phyloP scores from a whole-genome alignment of 2,797 vertebrate species.

The Alfaro cultratus region DNA sequence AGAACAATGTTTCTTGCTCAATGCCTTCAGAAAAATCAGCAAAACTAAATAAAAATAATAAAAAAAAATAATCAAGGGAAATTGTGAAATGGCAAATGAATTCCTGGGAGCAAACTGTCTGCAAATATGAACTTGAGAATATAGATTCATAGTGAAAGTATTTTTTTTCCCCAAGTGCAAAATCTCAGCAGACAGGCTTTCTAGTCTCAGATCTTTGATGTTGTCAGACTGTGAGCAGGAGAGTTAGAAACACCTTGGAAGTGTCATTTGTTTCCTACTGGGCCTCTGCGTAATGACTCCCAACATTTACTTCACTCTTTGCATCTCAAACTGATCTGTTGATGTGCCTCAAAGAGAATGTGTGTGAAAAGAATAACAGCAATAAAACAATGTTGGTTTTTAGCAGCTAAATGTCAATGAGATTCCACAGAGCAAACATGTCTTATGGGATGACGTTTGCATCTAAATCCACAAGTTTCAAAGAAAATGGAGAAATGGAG shows the following conservation, averaged over 20 bases:
- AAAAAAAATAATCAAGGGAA: neutral
- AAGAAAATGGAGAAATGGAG: neutral
- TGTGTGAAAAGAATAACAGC: conserved; percentile 3
- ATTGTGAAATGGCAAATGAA: neutral
- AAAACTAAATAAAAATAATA: neutral
- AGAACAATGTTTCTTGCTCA: neutral
- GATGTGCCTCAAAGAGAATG: conserved; percentile 30
- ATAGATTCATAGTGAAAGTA: neutral
- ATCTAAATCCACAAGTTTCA: neutral
- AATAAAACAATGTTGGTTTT: conserved; percentile 38
- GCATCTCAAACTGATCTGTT: conserved; percentile 17
- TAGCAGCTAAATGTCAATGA: conserved; percentile 20
- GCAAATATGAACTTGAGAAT: neutral
- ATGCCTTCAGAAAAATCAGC: neutral
- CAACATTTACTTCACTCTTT: conserved; percentile 43
- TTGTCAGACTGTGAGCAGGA: conserved; percentile 24
- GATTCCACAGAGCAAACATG: neutral
- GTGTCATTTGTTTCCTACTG: conserved; percentile 27
- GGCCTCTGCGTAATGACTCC: conserved; percentile 58
- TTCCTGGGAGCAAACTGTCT: neutral
- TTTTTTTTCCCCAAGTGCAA: neutral
- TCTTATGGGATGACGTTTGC: neutral
- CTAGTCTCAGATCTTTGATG: conserved; percentile 8
- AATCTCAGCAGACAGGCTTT: conserved; percentile 2
- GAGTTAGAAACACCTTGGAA: conserved; percentile 24